A percentile compares a stretch with the other conserved stretches of the same genome.
phyloP scores from a whole-genome alignment of 2,113 vertebrate genomes.

The Picathartes gymnocephalus region DNA sequence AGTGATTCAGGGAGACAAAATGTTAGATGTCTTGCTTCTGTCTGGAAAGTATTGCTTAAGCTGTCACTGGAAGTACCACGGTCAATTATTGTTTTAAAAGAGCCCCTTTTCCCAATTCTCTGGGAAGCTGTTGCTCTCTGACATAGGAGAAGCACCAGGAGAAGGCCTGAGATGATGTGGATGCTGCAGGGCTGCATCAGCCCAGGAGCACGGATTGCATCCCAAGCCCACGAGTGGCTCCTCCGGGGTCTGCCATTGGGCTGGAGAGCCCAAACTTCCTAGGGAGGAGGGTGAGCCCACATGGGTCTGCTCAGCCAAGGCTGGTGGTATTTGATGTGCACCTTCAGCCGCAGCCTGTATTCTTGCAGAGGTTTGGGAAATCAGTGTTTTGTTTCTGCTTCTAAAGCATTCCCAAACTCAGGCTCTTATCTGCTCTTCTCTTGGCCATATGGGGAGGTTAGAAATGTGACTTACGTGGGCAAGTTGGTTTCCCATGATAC shows the following conservation, averaged over 20 bases:
- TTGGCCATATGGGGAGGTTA: background rate
- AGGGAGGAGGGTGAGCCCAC: background rate
- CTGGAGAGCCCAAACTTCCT: background rate
- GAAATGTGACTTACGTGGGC: accelerated
- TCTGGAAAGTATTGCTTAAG: background rate
- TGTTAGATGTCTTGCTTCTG: background rate
- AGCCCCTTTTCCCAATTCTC: background rate
- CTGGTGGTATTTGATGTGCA: background rate
- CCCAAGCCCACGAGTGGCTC: accelerated
- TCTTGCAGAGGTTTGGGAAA: background rate
- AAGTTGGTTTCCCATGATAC: background rate
- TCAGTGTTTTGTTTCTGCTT: background rate
- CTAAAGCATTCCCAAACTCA: background rate
- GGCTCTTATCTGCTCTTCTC: background rate
- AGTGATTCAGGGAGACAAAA: background rate
- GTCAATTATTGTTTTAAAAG: background rate
- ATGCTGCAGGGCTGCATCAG: background rate
- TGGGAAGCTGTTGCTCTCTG: background rate
- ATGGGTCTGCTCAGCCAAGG: accelerated
- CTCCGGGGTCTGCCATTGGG: accelerated
- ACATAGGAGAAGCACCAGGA: background rate
- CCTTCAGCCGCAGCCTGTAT: background rate
- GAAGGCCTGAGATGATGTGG: background rate
- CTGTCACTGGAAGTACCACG: background rate
- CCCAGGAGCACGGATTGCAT: accelerated